phyloP scores from a whole-genome alignment of 2,113 vertebrate genomes.

The Anhinga rufa region DNA sequence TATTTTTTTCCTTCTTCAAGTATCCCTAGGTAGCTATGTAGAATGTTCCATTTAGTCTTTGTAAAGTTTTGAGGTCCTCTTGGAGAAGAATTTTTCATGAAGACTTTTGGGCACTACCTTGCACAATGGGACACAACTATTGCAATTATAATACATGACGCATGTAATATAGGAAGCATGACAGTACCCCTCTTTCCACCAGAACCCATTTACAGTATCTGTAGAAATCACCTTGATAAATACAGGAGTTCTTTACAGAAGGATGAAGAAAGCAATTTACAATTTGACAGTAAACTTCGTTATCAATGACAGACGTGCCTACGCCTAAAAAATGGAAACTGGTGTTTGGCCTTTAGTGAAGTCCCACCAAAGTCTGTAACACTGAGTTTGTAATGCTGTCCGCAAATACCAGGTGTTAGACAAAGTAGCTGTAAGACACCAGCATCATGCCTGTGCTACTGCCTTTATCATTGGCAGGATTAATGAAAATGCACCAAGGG shows the following conservation, averaged over 20 bases:
- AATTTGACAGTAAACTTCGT: neutral
- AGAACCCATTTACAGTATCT: neutral
- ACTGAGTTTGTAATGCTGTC: neutral
- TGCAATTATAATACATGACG: neutral
- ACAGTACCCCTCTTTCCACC: neutral
- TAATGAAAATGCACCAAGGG: neutral
- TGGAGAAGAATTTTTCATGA: neutral
- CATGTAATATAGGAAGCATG: neutral
- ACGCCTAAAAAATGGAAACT: neutral
- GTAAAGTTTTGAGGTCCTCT: neutral
- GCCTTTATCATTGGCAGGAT: neutral
- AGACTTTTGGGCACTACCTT: neutral
- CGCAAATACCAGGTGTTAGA: neutral
- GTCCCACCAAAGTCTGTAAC: neutral
- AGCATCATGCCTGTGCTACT: neutral
- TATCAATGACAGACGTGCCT: neutral
- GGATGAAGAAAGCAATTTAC: neutral
- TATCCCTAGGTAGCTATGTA: neutral
- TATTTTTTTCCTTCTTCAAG: neutral
- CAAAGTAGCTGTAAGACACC: neutral
- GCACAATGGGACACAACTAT: neutral
- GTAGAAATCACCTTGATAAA: neutral
- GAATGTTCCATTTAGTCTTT: neutral
- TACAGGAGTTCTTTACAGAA: neutral
- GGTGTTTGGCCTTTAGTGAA: neutral